These are phyloP conservation scores for Scytalopus superciliaris DNA, from an alignment of 2,113 vertebrate species.

Conservation along the genomic window DNA sequence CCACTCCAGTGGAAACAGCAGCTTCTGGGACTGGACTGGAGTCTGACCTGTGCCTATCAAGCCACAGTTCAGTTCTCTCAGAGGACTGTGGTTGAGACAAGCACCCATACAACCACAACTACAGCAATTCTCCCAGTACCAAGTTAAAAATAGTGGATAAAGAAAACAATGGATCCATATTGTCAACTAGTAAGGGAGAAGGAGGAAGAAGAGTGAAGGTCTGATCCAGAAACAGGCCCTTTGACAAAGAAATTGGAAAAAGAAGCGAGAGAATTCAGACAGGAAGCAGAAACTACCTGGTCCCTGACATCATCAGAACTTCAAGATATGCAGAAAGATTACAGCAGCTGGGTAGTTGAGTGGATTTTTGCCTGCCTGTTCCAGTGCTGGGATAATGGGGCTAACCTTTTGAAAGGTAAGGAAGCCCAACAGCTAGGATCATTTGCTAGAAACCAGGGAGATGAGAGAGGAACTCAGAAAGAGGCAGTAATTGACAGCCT, in stretches of 20 bases:
- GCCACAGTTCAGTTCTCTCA: background rate
- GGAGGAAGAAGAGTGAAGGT: background rate
- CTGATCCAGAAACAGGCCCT: background rate
- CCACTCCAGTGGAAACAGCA: background rate
- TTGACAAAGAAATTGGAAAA: background rate
- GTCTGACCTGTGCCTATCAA: background rate
- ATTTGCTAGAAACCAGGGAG: rapidly evolving
- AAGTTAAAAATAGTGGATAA: background rate
- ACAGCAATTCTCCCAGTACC: background rate
- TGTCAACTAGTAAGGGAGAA: background rate
- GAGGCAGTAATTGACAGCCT: background rate
- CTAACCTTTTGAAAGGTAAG: background rate
- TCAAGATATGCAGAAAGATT: background rate
- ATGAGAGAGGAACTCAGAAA: background rate
- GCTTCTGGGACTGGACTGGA: background rate
- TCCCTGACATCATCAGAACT: background rate
- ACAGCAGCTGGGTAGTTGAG: background rate
- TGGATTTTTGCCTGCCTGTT: background rate
- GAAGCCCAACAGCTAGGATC: background rate
- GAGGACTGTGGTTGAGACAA: background rate
- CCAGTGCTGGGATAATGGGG: background rate
- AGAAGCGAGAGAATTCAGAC: background rate
- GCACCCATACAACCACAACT: background rate
- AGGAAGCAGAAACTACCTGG: background rate
- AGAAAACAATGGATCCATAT: background rate